A percentile compares a stretch with the other conserved stretches of the same genome.
Evolutionary conservation across 2,113 vertebrate genomes (phyloP).

Genomic region (Alaudala cheleensis): DNA sequence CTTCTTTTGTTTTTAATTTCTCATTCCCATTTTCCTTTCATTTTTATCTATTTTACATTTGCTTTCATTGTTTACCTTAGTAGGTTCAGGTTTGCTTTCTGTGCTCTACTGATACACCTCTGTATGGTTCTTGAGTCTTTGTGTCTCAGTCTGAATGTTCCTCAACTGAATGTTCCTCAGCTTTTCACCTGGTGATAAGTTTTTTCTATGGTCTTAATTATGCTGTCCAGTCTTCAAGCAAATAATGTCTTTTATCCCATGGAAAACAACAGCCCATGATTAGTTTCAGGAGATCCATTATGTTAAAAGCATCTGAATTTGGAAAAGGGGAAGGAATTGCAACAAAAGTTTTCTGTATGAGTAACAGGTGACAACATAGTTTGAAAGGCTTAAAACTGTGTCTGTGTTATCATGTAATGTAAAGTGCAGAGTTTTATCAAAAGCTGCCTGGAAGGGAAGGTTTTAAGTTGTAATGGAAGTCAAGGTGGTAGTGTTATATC

Average conservation of each 20-base stretch:
- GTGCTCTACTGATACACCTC: accelerated
- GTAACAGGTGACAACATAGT: not conserved
- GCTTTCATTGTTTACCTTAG: not conserved
- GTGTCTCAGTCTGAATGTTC: not conserved
- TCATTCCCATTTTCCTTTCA: not conserved
- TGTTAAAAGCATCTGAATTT: not conserved
- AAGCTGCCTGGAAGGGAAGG: not conserved
- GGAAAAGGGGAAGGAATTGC: not conserved
- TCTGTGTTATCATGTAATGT: not conserved
- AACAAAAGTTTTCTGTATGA: not conserved
- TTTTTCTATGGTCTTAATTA: not conserved
- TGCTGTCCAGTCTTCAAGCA: not conserved
- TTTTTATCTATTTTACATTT: not conserved
- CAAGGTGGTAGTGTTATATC: not conserved
- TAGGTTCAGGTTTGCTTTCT: not conserved
- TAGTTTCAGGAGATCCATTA: not conserved
- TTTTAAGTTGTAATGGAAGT: not conserved
- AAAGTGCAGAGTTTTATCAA: not conserved
- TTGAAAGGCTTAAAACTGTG: not conserved
- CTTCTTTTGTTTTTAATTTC: not conserved
- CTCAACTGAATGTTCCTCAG: not conserved
- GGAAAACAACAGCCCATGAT: not conserved
- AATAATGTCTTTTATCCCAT: not conserved
- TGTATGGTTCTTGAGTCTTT: not conserved
- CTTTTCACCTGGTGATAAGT: not conserved